Conservation (phyloP, 2,888 invertebrate species). For the Leucophenga montana region DNA sequence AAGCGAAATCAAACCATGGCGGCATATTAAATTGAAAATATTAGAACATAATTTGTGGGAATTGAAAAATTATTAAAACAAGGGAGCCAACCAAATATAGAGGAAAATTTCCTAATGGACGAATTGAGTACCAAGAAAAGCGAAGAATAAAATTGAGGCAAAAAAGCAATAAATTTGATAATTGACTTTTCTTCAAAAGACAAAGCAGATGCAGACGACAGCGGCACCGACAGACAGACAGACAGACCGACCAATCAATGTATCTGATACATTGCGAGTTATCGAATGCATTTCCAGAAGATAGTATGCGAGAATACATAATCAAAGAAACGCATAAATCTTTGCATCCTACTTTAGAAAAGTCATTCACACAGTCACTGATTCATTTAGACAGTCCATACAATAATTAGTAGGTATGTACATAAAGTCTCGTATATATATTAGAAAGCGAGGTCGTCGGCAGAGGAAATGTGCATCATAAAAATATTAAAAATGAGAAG, state of each 20-base stretch:
- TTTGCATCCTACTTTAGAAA: conserved; percentile 28
- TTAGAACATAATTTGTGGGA: conserved; percentile 45
- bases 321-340: conserved; percentile 64
- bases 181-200: conserved; percentile 57
- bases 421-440: background rate
- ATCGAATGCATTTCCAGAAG: no score
- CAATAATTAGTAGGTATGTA: background rate
- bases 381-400: conserved; percentile 2
- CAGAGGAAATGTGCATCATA: conserved; percentile 63
- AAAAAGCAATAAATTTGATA: conserved; percentile 65
- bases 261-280: no score
- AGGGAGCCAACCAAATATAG: conserved; percentile 34
- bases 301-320: conserved; percentile 47
- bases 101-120: no score
- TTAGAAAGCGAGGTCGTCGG: background rate
- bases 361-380: background rate
- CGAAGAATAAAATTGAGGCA: conserved; percentile 23
- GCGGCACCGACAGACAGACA: no score
- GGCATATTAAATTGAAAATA: conserved; percentile 22
- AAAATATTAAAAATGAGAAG: conserved; percentile 62
- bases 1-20: conserved; percentile 19
- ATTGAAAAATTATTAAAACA: conserved; percentile 43
- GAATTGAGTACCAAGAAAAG: background rate
- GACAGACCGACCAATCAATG: no score
- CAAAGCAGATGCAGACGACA: background rate